Base-by-base conservation (phyloP, 2,113 vertebrate species). In the Plecotus auritus region DNA sequence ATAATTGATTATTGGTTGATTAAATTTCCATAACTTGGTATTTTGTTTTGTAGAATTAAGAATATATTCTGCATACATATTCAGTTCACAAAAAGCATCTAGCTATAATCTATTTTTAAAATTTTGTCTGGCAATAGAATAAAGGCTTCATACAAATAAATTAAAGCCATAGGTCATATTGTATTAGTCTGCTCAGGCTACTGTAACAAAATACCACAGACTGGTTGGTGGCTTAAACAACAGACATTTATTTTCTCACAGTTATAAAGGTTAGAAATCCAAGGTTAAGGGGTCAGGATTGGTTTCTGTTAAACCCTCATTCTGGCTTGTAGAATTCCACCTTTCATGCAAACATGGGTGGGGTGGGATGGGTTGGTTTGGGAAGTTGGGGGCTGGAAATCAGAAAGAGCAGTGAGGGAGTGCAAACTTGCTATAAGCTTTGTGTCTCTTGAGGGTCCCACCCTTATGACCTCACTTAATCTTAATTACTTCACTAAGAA, bases 1-100 rank as follows among this genome's bases (percentile, higher is more conserved):
- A 81, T 86, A 95, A 93, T 82, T 93, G 74, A 93, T 95, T 88
- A 83, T 96, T 69, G 54, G 66, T 93, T 97, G 88, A 95, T 97
- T 95, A 96, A 86, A 96, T 97, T 93, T 96, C 78, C 11, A 45
- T 94, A 94, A 95, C 30, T 88, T 83, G 32, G 18, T 93, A 84
- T 91, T 92, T 93, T 87, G 40, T 82, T 94, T 90, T 88, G 1
- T 81, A 74, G 47, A 67, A 90, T 93, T 94, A 94, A 73, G 88
- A 85, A 88, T 87, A 84, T 54, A 85, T 88, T 89, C 54, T 92
- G 10, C 23, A 35, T 95, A 64, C 47, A 81, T 64, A 90, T 80
- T 96, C 67, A 96, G 17, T 87, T 93, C 26, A 35, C 83, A 73
- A 42, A 2, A 93, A 82, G 26, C 14, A 69, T 85, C n/a, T 94